Evolutionary conservation across 1,140 invertebrate species (phyloP).

Genomic region (Leptonema lineaticorne): DNA sequence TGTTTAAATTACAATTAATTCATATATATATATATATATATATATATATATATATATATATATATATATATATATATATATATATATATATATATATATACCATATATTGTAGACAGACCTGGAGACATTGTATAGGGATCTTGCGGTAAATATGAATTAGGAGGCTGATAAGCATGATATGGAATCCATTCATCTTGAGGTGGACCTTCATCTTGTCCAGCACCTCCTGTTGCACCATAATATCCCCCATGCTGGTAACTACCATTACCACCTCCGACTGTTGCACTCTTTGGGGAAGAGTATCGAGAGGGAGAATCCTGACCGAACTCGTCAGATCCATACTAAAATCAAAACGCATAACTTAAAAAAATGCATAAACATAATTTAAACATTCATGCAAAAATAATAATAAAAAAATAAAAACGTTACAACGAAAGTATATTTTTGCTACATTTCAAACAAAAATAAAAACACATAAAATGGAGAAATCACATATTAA

Average conservation of each 20-base stretch:
- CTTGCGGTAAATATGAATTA: slow-evolving; percentile 56
- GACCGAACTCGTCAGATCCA: slow-evolving; percentile 85
- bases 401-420: not conserved
- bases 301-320: slow-evolving; percentile 75
- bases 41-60: too few species aligned
- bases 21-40: too few species aligned
- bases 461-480: not conserved
- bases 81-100: too few species aligned
- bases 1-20: too few species aligned
- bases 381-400: not conserved
- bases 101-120: slow-evolving; percentile 39
- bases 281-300: slow-evolving; percentile 75
- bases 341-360: too few species aligned
- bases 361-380: too few species aligned
- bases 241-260: slow-evolving; percentile 45
- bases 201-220: slow-evolving; percentile 44
- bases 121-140: slow-evolving; percentile 60
- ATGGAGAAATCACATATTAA: too few species aligned
- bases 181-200: slow-evolving; percentile 50
- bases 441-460: not conserved
- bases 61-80: too few species aligned
- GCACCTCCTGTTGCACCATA: slow-evolving; percentile 60
- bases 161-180: slow-evolving; percentile 55
- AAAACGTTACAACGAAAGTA: not conserved
- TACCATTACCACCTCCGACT: slow-evolving; percentile 44